phyloP scores from a whole-genome alignment of 2,888 invertebrate species.

The Caenorhabditis sulstoni region DNA sequence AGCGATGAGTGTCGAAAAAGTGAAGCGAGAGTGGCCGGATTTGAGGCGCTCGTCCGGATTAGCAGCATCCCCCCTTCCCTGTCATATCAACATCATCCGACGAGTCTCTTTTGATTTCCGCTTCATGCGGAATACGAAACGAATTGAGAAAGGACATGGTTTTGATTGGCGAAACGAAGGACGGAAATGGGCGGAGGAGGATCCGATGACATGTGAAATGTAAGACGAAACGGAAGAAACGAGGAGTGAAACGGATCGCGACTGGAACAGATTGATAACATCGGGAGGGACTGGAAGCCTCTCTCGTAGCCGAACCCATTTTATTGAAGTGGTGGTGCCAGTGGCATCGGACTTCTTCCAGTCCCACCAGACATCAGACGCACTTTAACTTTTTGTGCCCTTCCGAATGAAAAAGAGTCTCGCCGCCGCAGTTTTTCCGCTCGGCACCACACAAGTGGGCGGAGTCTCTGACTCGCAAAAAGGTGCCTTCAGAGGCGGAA shows the following conservation, averaged over 20 bases:
- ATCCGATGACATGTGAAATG: constrained; percentile 52
- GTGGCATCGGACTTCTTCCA: no score
- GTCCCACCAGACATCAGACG: no score
- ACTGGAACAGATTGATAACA: constrained; percentile 3
- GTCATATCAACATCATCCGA: constrained; percentile 21
- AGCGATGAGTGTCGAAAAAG: constrained; percentile 50
- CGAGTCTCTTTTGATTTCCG: neutral
- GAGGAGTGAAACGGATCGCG: constrained; percentile 28
- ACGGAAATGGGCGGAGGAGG: neutral
- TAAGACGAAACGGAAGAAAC: constrained; percentile 48
- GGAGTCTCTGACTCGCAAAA: constrained; percentile 17
- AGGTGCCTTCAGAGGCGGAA: constrained; percentile 40
- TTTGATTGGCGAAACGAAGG: constrained; percentile 16
- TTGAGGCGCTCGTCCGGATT: constrained; percentile 33
- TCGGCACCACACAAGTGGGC: constrained; percentile 19
- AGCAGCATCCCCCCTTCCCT: constrained; percentile 17
- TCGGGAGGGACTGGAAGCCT: neutral
- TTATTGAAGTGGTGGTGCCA: no score
- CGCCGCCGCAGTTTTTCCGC: constrained; percentile 2
- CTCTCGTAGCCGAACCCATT: no score
- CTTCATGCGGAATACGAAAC: neutral
- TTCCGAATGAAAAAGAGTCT: neutral
- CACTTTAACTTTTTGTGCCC: no score
- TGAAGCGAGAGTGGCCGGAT: constrained; percentile 26
- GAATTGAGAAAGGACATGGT: constrained; percentile 17